Conservation (phyloP, 2,113 vertebrate genomes). For the Chaetodon auriga region DNA sequence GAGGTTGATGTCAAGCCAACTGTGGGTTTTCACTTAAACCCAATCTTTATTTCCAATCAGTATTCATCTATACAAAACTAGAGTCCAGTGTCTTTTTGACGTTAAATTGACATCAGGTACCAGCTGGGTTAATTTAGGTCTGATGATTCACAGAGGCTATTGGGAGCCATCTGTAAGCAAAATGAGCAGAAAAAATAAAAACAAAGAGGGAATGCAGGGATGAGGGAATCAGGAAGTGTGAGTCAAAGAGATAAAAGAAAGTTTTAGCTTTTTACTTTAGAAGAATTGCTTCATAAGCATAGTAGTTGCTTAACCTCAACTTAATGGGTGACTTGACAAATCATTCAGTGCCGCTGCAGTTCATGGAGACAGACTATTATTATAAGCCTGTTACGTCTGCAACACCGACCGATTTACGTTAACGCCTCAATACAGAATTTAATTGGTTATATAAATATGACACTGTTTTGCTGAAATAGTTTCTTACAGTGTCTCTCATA, state of each 20-base stretch:
- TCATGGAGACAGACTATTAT: conserved; percentile 11
- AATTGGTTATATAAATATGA: conserved; percentile 9
- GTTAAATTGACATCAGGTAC: too few species aligned
- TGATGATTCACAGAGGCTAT: background rate
- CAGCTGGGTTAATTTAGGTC: conserved; percentile 11
- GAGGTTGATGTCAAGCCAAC: too few species aligned
- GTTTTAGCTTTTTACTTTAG: background rate
- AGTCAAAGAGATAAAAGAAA: conserved; percentile 6
- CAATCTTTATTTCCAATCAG: too few species aligned
- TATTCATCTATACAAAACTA: too few species aligned
- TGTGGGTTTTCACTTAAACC: too few species aligned
- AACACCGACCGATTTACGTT: conserved; percentile 26
- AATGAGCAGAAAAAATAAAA: background rate
- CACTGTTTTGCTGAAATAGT: background rate
- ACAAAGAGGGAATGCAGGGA: background rate
- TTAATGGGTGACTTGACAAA: conserved; percentile 28
- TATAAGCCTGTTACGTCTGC: conserved; percentile 35
- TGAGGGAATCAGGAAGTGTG: background rate
- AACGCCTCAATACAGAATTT: conserved; percentile 23
- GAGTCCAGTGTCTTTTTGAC: too few species aligned
- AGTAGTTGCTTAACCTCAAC: conserved; percentile 13
- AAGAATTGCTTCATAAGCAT: conserved; percentile 18
- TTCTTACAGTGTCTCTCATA: conserved; percentile 2
- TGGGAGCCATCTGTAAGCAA: background rate
- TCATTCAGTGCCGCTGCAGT: conserved; percentile 7